Evolutionary conservation across 2,113 vertebrate species (phyloP), one percentile per base, ranked within the genome.

Genomic region (Seriola quinqueradiata): DNA sequence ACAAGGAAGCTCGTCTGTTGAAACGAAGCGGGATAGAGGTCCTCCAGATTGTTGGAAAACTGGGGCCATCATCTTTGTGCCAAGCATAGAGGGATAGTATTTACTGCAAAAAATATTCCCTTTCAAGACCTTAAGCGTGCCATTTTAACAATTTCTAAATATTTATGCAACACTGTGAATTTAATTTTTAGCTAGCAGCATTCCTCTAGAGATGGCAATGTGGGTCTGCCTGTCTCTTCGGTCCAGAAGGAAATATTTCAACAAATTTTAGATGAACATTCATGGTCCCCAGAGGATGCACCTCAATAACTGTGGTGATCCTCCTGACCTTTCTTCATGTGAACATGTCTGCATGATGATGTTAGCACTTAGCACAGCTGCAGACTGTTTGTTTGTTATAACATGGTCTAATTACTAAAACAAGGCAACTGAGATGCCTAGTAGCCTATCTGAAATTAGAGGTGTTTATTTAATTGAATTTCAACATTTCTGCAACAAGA

Each of bases 1-100:
- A 82, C 38, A 52, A 87, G 79, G 79, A 91, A 85, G 81, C 89
- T 83, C 8, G 19, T 77, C 75, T 70, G 38, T 82, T 64, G 68
- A 76, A 42, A 57, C 38, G 25, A 88, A 50, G 68, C 12, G 5
- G 69, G 65, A 79, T 32, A 73, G 87, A 87, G 75, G 71, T 82
- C 76, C 84, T 92, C 87, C 92, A 92, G 89, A 91, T 89, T 90
- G 89, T 73, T 78, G 81, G 83, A 89, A 74, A 88, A 83, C 79
- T 50, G 59, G 73, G 38, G 50, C 68, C 23, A 34, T 86, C 12
- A 44, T 75, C 8, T 81, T 66, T 74, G 54, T 88, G 90, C 85
- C 89, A 87, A 74, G 71, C 71, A 54, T 70, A 38, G 52, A 77
- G 79, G 48, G 74, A 81, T 58, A 46, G 40, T 60, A 81, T 71